Base-by-base conservation (phyloP, 2,797 vertebrate species). In the Protonibea diacanthus region DNA sequence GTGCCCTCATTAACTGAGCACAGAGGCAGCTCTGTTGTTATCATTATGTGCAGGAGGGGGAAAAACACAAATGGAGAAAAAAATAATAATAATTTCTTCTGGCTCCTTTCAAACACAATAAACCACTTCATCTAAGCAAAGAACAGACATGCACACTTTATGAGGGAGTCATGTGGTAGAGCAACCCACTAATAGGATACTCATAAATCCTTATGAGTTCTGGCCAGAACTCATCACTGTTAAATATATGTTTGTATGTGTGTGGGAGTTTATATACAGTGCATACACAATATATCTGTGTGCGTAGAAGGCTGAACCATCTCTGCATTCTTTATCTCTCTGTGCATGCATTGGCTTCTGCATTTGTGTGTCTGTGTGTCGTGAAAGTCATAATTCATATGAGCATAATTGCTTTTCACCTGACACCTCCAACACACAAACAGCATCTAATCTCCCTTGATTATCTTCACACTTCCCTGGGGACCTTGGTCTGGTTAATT, bases 1-100 rank as follows among this genome's bases (percentile, higher is more conserved):
- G 73, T 70, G 74, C 71, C 82, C 86, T 92, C 82, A 91, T 92
- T 94, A 91, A 80, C 81, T 72, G 78, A n/a, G 65, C 81, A 85
- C 67, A 61, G 74, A 75, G 42, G 64, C 42, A 0, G 42, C 20
- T 75, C 59, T 74, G 47, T 65, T 67, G 74, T 74, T 74, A 48
- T 82, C 63, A 51, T 10, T 77, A 63, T 65, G 62, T 44, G 82
- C 53, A 38, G 38, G 23, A 60, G 33, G 14, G 33, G 74, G 78
- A 45, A 52, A 57, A 74, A 47, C 51, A 59, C 49, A 33, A 69
- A 44, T 57, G 69, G 25, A 53, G 23, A n/a, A 66, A 52, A 65
- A 81, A 80, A 77, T n/a, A 63, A 68, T 84, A 68, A 76, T 63
- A 0, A 33, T 59, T 72, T 76, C 14, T 57, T 79, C 78, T 78